Conservation (phyloP, 2,113 vertebrate species). For the Sterrhoptilus dennistouni region DNA sequence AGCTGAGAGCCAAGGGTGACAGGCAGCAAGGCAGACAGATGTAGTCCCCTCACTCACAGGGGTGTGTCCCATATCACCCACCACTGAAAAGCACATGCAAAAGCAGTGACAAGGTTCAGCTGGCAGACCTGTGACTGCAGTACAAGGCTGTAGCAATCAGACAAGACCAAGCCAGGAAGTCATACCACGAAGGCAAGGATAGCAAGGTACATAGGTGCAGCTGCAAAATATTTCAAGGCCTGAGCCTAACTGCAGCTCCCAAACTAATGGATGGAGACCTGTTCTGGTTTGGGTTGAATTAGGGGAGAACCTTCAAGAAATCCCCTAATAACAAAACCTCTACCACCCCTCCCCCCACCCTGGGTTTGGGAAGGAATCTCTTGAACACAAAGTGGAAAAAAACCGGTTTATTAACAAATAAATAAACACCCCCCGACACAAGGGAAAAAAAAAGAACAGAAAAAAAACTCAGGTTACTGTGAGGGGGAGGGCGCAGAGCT, state of each 20-base stretch:
- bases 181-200: background rate
- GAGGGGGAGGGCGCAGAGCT: too few species aligned
- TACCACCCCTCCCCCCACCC: too few species aligned
- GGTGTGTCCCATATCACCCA: background rate
- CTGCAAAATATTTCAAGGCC: accelerated
- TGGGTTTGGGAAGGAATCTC: too few species aligned
- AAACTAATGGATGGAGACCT: background rate
- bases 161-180: background rate
- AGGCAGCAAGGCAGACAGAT: background rate
- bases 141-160: background rate
- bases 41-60: background rate
- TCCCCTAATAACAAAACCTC: too few species aligned
- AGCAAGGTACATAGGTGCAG: background rate
- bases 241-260: background rate
- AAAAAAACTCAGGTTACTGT: too few species aligned
- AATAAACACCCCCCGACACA: too few species aligned
- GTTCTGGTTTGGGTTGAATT: too few species aligned
- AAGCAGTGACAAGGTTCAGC: background rate
- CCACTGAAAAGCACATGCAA: accelerated
- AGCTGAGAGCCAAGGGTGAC: accelerated
- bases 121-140: background rate
- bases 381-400: too few species aligned
- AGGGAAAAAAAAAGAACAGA: too few species aligned
- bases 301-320: too few species aligned
- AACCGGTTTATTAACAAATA: too few species aligned